phyloP scores from a whole-genome alignment of 2,113 vertebrate genomes.

The Prunella fulvescens region DNA sequence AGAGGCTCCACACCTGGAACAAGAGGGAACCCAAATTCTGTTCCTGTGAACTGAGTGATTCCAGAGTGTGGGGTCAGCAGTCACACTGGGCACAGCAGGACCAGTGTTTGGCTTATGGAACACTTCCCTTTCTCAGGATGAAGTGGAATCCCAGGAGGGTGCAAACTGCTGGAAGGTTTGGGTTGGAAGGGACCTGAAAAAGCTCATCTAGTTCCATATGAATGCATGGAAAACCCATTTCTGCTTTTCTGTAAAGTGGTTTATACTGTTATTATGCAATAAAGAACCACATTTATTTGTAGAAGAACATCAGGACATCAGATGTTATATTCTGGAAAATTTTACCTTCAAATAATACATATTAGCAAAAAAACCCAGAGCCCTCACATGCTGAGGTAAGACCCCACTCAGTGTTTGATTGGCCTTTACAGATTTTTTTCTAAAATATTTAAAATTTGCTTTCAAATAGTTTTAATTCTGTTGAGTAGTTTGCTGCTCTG shows the following conservation, averaged over 20 bases:
- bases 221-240: not conserved
- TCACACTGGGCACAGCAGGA: not conserved
- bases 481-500: not conserved
- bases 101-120: accelerated
- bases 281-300: not conserved
- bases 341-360: not conserved
- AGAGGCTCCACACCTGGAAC: not conserved
- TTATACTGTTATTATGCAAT: not conserved
- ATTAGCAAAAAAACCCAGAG: not conserved
- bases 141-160: not conserved
- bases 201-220: not conserved
- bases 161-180: not conserved
- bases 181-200: not conserved
- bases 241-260: not conserved
- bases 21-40: not conserved
- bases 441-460: not conserved
- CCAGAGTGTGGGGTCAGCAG: not conserved
- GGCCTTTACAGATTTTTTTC: not conserved
- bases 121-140: not conserved
- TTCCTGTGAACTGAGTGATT: not conserved
- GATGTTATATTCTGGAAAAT: not conserved
- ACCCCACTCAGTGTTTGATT: accelerated
- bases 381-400: not conserved
- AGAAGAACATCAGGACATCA: not conserved
- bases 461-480: not conserved